phyloP scores from a whole-genome alignment of 2,113 vertebrate genomes.

The Anthoscopus minutus region DNA sequence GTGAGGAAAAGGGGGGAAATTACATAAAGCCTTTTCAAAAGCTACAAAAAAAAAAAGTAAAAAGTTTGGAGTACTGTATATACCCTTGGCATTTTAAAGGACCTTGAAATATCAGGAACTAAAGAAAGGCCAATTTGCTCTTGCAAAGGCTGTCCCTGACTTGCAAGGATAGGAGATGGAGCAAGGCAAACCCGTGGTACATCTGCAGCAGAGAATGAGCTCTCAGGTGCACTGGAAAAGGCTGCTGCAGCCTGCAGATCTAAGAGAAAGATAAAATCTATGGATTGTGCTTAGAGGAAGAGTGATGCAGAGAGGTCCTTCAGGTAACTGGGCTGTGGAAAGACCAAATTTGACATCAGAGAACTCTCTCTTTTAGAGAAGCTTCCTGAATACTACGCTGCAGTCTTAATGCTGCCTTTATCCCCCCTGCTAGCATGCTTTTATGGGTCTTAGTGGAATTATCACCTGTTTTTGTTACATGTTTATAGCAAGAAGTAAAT shows the following conservation, averaged over 20 bases:
- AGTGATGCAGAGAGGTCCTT: background rate
- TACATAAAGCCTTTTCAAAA: background rate
- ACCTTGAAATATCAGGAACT: background rate
- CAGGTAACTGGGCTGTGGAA: background rate
- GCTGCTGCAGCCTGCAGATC: background rate
- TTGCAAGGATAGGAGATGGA: background rate
- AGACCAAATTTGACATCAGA: background rate
- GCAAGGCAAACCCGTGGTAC: background rate
- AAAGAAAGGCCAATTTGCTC: background rate
- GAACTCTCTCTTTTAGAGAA: background rate
- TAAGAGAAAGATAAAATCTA: background rate
- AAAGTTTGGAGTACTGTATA: fast-evolving
- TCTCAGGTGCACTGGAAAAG: fast-evolving
- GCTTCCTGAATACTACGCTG: background rate
- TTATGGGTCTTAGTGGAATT: background rate
- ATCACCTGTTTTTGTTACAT: background rate
- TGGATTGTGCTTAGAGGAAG: background rate
- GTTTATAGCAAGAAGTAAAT: background rate
- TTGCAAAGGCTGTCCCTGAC: background rate
- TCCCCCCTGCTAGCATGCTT: background rate
- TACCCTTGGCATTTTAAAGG: background rate
- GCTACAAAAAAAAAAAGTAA: no score
- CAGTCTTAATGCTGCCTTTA: background rate
- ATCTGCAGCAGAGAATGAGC: background rate
- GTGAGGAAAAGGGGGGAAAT: background rate